phyloP scores from a whole-genome alignment of 2,888 invertebrate species.

The Baccha elongata region DNA sequence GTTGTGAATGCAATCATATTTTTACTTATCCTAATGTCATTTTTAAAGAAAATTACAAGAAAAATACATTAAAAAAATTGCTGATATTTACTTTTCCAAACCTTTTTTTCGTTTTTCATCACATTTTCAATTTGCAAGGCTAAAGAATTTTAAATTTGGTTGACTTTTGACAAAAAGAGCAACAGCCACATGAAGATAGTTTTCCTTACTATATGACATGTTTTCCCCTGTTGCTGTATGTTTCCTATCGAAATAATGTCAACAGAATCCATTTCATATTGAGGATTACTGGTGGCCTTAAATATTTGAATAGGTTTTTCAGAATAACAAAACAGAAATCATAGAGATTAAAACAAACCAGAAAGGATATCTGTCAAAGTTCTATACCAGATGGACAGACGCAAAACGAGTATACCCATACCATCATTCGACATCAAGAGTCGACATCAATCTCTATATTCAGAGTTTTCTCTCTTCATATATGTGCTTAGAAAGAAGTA shows the following conservation, averaged over 20 bases:
- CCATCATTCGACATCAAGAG: conserved; percentile 48
- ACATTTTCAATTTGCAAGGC: conserved; percentile 36
- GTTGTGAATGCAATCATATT: too few species aligned
- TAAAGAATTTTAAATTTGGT: conserved; percentile 35
- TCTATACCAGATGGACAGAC: conserved; percentile 7
- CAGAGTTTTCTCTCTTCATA: conserved; percentile 25
- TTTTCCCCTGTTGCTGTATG: background rate
- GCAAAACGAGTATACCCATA: conserved; percentile 12
- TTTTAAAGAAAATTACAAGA: too few species aligned
- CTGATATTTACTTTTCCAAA: conserved; percentile 57
- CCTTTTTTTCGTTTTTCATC: conserved; percentile 35
- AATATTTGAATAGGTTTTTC: conserved; percentile 72
- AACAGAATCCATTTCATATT: conserved; percentile 62
- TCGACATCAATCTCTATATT: conserved; percentile 64
- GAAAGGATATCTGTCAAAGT: conserved; percentile 52
- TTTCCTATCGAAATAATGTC: conserved; percentile 49
- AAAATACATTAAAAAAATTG: too few species aligned
- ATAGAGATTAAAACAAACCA: conserved; percentile 63
- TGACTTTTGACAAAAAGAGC: conserved; percentile 44
- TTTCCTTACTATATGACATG: conserved; percentile 25
- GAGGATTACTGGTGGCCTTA: conserved; percentile 70
- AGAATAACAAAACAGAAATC: conserved; percentile 41
- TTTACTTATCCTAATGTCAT: too few species aligned
- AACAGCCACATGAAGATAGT: conserved; percentile 58
- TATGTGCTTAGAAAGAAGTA: background rate